Evolutionary conservation across 2,113 vertebrate genomes (phyloP).

Genomic region (Clarias macrocephalus): DNA sequence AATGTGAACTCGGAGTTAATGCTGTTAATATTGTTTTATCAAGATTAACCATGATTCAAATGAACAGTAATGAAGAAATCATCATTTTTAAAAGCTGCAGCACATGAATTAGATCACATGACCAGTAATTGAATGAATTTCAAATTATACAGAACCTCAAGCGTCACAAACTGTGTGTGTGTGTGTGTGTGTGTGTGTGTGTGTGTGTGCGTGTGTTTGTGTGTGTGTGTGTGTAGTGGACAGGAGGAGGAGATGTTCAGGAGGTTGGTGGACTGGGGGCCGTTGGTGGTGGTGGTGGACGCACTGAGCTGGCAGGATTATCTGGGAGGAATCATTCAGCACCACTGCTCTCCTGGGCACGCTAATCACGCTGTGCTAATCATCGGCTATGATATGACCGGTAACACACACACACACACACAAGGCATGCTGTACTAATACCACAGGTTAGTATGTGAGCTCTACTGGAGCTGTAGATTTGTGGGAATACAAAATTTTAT

Average conservation of each 20-base stretch:
- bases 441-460: not conserved
- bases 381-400: constrained; percentile 85
- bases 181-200: not conserved
- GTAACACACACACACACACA: constrained; percentile 62
- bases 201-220: not conserved
- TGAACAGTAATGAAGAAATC: not conserved
- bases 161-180: no score
- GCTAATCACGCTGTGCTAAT: constrained; percentile 89
- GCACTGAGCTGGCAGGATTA: constrained; percentile 96
- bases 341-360: constrained; percentile 87
- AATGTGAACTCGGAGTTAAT: not conserved
- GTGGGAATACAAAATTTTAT: not conserved
- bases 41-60: not conserved
- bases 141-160: not conserved
- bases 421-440: constrained; percentile 31
- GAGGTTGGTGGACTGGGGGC: constrained; percentile 78
- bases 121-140: not conserved
- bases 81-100: not conserved
- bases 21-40: not conserved
- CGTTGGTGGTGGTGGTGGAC: constrained; percentile 84
- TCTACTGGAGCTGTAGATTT: not conserved
- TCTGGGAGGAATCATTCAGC: constrained; percentile 88
- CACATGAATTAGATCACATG: not conserved
- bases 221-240: constrained; percentile 63
- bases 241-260: constrained; percentile 84